Base-by-base conservation (phyloP, 2,888 invertebrate species). In the Tetranychus truncatus region DNA sequence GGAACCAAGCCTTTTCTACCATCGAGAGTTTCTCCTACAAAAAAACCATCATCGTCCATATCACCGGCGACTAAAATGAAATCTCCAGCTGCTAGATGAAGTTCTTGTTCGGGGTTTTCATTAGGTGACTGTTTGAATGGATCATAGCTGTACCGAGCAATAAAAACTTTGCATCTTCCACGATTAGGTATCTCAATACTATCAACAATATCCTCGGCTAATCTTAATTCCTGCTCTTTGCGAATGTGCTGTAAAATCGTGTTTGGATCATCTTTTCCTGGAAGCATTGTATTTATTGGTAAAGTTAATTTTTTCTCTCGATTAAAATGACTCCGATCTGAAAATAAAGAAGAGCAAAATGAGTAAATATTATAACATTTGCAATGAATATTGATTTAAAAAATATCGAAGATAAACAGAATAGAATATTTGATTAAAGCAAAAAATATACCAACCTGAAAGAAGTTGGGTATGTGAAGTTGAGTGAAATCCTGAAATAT, bases 1-100 rank as follows among this genome's bases (percentile, higher is more conserved):
- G 97, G 97, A 76, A 97, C 95, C 75, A 96, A 86, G 72, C 97
- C 96, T 77, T 93, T 87, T 77, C 93, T 87, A 7, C 96, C 96
- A 82, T 95, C 94, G 79, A 96, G 86, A 67, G 94, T 86, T 83
- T 97, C 97, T 1, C 95, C 96, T 82, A 96, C 95, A 80, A 91
- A 88, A 85, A 95, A 96, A 11, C 93, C 90, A 83, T 92, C 93
- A 86, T 85, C 84, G 79, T 85, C 85, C 83, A 86, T 84, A 76
- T 84, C 85, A 67, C 92, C 94, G 90, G 93, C 94, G 21, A 99
- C 94, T 77, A 97, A 85, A 73, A 99, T 87, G 83, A 96, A 97
- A 84, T 99, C 97, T 18, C 97, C 97, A 75, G 95, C 91, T 81
- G 90, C 91, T 71, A 95, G 88, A 21, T 91, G 88, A 78, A 99